Conservation (phyloP, 2,888 invertebrate species). For the Meteorus cinctellus region DNA sequence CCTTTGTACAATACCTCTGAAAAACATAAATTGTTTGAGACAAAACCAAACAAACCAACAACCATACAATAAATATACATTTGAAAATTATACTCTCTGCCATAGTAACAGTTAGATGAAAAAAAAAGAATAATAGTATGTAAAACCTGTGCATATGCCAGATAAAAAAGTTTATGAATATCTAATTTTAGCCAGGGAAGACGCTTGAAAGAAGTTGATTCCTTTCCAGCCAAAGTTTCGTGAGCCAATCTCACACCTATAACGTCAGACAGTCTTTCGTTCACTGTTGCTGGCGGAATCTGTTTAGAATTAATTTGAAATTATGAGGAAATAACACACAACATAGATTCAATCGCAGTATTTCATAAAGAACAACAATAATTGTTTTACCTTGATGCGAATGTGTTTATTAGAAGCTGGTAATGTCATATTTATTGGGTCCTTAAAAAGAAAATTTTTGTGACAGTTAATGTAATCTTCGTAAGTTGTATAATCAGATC, state of each 20-base stretch:
- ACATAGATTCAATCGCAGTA: conserved; percentile 2
- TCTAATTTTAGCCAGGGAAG: conserved; percentile 60
- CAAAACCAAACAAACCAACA: conserved; percentile 10
- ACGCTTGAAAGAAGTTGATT: conserved; percentile 44
- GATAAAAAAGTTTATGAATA: conserved; percentile 58
- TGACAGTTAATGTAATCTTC: conserved; percentile 55
- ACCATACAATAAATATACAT: neutral
- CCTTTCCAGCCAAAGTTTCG: conserved; percentile 60
- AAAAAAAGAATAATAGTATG: conserved; percentile 21
- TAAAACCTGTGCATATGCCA: conserved; percentile 63
- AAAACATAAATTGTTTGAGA: conserved; percentile 35
- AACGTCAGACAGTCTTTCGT: conserved; percentile 62
- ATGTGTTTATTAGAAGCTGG: conserved; percentile 53
- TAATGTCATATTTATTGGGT: conserved; percentile 50
- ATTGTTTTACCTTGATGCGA: conserved; percentile 51
- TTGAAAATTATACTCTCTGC: neutral
- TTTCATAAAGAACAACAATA: conserved; percentile 13
- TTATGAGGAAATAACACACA: neutral
- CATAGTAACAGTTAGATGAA: neutral
- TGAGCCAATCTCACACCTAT: conserved; percentile 62
- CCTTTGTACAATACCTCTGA: conserved; percentile 63
- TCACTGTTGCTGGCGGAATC: conserved; percentile 57
- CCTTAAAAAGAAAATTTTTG: conserved; percentile 43
- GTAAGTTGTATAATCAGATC: conserved; percentile 45
- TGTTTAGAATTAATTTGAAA: conserved; percentile 43